Percentiles rank a stretch among this genome's conserved stretches.
Conservation (phyloP, 2,113 vertebrate species). For the Nerophis lumbriciformis region DNA sequence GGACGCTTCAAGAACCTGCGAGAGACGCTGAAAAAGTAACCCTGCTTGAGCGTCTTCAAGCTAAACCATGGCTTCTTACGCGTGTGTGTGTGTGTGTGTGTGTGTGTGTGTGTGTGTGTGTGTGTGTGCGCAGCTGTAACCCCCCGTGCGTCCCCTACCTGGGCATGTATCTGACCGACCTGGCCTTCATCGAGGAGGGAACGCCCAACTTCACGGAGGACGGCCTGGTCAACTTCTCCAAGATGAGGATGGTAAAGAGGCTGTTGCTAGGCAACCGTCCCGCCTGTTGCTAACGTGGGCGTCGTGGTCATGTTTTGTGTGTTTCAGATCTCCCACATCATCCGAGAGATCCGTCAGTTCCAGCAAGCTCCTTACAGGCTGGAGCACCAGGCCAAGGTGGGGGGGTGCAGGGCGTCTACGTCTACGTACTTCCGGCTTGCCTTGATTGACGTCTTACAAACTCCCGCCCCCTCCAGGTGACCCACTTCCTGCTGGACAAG, state of each 20-base stretch:
- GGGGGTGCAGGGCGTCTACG: too few species aligned
- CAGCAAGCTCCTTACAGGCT: conserved; percentile 96
- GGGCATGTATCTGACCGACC: conserved; percentile 97
- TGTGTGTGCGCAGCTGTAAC: conserved; percentile 79
- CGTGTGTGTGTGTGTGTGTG: conserved; percentile 7
- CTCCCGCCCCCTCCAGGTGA: conserved; percentile 74
- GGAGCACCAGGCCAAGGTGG: conserved; percentile 91
- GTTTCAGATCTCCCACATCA: conserved; percentile 92
- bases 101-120: conserved; percentile 1
- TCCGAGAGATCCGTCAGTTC: conserved; percentile 96
- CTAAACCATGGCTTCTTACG: neutral
- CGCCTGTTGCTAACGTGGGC: neutral
- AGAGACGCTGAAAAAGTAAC: conserved; percentile 95
- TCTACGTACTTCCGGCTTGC: too few species aligned
- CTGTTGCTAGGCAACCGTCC: too few species aligned
- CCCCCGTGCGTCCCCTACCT: conserved; percentile 95
- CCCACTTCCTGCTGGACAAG: conserved; percentile 94
- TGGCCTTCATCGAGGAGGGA: conserved; percentile 97
- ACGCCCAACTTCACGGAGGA: conserved; percentile 97
- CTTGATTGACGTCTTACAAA: neutral
- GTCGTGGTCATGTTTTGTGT: neutral
- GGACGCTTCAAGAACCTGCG: conserved; percentile 98
- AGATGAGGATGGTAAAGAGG: conserved; percentile 94
- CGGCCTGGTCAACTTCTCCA: conserved; percentile 98
- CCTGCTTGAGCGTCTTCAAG: neutral